Evolutionary conservation across 2,888 invertebrate species (phyloP), one percentile per base, ranked within the genome.

Genomic region (Ochropacha duplaris): DNA sequence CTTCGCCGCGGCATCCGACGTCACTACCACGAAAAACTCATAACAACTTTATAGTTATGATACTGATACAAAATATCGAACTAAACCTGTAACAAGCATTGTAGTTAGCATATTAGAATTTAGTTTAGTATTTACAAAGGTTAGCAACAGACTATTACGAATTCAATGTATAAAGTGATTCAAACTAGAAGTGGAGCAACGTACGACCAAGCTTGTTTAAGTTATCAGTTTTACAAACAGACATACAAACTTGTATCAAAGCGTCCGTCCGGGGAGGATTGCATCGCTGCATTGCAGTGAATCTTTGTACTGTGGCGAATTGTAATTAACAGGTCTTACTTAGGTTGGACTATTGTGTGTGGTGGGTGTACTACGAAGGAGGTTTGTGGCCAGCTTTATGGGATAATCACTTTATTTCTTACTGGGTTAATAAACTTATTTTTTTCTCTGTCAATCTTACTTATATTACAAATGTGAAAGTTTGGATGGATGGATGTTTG

Each of bases 251-350:
- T 60, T 57, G 54, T 56, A 57, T 56, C 50, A 54, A 56, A 52
- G 54, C 31, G 28, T 28, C n/a, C 52, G 22, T 39, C 54, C 16
- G 24, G 22, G 49, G 39, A 51, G 54, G 19, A 8, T 44, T 34
- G 26, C 44, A 49, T 24, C 22, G 44, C 55, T 49, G 55, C 55
- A 55, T 31, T 28, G 55, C 49, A 55, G 55, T 51, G 26, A 28
- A 24, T 52, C 52, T 22, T 31, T 28, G 52, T 16, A 52, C 19
- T 4, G 22, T 31, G 44, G 19, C 9, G n/a, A n/a, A 5, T 6
- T 6, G 44, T 44, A 62, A 57, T 59, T 56, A 61, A 58, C 59
- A 55, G 59, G 49, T 31, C 49, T 9, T 50, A 54, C 44, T 52
- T 39, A 39, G 39, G 5, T 60, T 28, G 28, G 0, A 28, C 28